Evolutionary conservation across 2,797 vertebrate genomes (phyloP).

Genomic region (Mormyrops attenuatus): DNA sequence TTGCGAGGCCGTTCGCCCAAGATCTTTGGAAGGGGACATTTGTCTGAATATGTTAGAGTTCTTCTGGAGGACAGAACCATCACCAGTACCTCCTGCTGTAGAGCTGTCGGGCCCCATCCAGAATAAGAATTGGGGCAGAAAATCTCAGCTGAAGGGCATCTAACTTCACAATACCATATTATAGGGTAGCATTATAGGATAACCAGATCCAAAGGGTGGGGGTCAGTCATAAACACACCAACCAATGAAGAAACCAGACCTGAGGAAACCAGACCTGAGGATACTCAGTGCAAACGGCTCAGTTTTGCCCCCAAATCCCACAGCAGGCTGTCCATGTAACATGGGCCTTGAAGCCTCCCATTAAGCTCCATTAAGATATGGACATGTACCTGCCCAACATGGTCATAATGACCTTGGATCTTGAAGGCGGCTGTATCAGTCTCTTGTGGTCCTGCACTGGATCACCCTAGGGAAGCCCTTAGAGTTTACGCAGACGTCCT

Average conservation of each 20-base stretch:
- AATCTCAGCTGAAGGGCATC: background rate
- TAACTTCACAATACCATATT: background rate
- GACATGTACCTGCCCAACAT: background rate
- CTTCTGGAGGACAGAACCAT: background rate
- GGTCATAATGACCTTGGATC: background rate
- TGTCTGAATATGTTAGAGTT: background rate
- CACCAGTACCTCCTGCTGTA: background rate
- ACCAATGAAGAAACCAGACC: too few species aligned
- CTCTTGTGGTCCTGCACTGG: too few species aligned
- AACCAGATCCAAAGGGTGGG: background rate
- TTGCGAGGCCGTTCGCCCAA: background rate
- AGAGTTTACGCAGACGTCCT: background rate
- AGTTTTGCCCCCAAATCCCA: background rate
- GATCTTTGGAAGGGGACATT: background rate
- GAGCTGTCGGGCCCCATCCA: background rate
- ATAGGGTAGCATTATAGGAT: background rate
- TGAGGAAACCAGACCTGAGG: background rate
- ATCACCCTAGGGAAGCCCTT: background rate
- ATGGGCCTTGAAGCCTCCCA: background rate
- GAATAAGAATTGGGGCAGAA: background rate
- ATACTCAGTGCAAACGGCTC: background rate
- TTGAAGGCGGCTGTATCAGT: too few species aligned
- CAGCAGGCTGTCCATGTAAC: background rate
- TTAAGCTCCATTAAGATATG: background rate
- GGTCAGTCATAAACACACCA: background rate